These are phyloP conservation scores for Conus ventricosus DNA, from an alignment of 1,140 invertebrate species.

Conservation along the genomic window DNA sequence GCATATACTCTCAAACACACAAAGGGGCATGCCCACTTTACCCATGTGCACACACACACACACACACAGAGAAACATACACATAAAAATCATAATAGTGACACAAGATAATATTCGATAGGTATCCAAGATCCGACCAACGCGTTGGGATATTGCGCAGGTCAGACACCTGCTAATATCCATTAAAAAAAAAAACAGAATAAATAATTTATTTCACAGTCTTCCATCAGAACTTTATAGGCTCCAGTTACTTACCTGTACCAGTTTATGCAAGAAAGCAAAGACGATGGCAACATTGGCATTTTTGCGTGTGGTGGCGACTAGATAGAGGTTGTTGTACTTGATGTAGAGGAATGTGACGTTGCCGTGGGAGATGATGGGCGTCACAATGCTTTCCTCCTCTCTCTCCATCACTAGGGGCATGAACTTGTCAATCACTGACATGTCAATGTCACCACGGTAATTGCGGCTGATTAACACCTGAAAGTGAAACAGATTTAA, in stretches of 20 bases:
- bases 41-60: too few relatives aligned
- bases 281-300: conserved; percentile 96
- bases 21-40: too few relatives aligned
- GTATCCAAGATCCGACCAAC: too few relatives aligned
- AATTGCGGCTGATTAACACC: conserved; percentile 95
- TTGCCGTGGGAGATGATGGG: conserved; percentile 93
- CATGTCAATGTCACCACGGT: conserved; percentile 98
- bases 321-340: conserved; percentile 98
- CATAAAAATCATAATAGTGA: conserved; percentile 80
- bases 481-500: conserved; percentile 37
- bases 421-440: conserved; percentile 99
- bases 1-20: too few relatives aligned
- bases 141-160: too few relatives aligned
- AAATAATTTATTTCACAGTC: too few relatives aligned
- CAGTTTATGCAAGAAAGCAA: conserved; percentile 98
- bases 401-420: conserved; percentile 98
- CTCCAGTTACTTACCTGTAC: conserved; percentile 81
- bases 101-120: conserved; percentile 69
- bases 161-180: too few relatives aligned
- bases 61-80: too few relatives aligned
- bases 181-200: conserved; percentile 72
- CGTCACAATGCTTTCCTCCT: conserved; percentile 95
- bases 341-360: conserved; percentile 97
- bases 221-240: too few relatives aligned
- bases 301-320: conserved; percentile 97